Percentiles rank a stretch among this genome's conserved stretches.
Evolutionary conservation across 2,888 invertebrate species (phyloP).

Genomic region (Onchidella celtica): DNA sequence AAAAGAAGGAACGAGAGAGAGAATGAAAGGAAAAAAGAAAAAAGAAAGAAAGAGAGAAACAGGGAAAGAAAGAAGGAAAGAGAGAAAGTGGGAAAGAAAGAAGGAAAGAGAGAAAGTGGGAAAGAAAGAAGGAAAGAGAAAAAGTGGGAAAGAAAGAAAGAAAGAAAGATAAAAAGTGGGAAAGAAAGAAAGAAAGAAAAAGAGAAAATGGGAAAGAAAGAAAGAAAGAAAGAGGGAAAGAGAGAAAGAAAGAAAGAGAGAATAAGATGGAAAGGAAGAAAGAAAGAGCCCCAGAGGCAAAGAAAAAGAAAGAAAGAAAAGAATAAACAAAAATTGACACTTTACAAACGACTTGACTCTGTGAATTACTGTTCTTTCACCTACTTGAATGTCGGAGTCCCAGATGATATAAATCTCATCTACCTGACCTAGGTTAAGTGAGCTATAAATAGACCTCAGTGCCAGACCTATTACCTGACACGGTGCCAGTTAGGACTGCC

Average conservation of each 20-base stretch:
- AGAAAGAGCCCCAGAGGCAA: constrained; percentile 2
- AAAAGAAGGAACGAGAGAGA: background rate
- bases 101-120: constrained; percentile 13
- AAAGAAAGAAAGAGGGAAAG: background rate
- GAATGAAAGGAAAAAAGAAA: background rate
- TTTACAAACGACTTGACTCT: too few species aligned
- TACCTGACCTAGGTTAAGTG: too few species aligned
- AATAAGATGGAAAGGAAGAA: background rate
- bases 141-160: background rate
- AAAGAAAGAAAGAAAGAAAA: background rate
- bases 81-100: background rate
- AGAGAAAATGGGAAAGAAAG: background rate
- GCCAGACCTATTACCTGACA: too few species aligned
- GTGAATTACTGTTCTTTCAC: too few species aligned
- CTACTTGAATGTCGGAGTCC: too few species aligned
- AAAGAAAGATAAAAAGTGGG: background rate
- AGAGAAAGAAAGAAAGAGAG: background rate
- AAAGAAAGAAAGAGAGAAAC: background rate
- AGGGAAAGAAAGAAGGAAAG: background rate
- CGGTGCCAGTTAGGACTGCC: too few species aligned
- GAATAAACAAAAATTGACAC: background rate
- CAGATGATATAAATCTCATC: too few species aligned
- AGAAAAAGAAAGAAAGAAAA: background rate
- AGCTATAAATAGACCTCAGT: too few species aligned
- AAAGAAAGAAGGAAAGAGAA: background rate